Conservation (phyloP, 2,797 vertebrate genomes). For the Monodelphis domestica region DNA sequence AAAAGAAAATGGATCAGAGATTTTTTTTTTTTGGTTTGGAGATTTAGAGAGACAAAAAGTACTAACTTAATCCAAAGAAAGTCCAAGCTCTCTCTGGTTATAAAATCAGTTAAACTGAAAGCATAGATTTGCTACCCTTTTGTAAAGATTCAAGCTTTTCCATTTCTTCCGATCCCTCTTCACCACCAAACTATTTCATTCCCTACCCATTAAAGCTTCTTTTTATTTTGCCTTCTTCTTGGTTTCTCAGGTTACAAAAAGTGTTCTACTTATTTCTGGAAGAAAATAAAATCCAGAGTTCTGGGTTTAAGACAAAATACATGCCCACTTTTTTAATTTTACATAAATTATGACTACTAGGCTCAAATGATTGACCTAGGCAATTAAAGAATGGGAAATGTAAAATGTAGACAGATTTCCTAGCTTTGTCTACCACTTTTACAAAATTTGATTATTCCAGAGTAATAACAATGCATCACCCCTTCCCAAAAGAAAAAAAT, state of each 20-base stretch:
- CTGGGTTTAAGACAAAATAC: constrained; percentile 11
- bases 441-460: no score
- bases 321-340: constrained; percentile 33
- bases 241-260: neutral
- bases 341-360: neutral
- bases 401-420: no score
- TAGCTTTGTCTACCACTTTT: no score
- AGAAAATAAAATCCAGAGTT: constrained; percentile 29
- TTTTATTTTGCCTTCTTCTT: neutral
- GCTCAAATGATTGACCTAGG: constrained; percentile 41
- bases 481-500: no score
- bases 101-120: neutral
- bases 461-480: no score
- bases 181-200: constrained; percentile 8
- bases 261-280: neutral
- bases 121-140: neutral
- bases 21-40: no score
- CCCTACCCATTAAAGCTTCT: constrained; percentile 36
- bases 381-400: no score
- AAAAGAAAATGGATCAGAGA: neutral
- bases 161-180: neutral
- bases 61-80: constrained; percentile 3
- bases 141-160: neutral
- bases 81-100: neutral
- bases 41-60: neutral